A percentile compares a stretch with the other conserved stretches of the same genome.
These are phyloP conservation scores for Eupithecia subfuscata DNA, from an alignment of 2,888 invertebrate genomes.

Conservation along the genomic window DNA sequence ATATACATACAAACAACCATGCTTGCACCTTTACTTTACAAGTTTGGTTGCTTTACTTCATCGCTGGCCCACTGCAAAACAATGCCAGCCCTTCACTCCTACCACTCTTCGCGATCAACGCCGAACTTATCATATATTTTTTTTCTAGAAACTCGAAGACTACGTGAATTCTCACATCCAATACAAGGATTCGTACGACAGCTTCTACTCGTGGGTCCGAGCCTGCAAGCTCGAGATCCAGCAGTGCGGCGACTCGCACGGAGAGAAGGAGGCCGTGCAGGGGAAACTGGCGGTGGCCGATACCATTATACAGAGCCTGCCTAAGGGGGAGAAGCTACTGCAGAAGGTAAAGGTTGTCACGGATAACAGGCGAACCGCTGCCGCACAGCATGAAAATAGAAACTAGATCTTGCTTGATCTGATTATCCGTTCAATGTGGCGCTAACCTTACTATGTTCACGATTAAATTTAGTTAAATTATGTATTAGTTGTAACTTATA, in stretches of 20 bases:
- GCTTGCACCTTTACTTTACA: background rate
- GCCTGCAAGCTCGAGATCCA: slow-evolving; percentile 92
- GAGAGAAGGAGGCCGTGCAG: slow-evolving; percentile 91
- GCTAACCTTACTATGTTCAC: no score
- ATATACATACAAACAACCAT: background rate
- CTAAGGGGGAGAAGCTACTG: slow-evolving; percentile 89
- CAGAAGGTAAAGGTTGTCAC: slow-evolving; percentile 21
- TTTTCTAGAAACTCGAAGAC: slow-evolving; percentile 87
- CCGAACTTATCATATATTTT: background rate
- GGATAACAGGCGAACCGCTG: background rate
- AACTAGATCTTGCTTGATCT: no score
- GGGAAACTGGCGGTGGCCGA: slow-evolving; percentile 90
- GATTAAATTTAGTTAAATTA: no score
- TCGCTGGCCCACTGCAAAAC: background rate
- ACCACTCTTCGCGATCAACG: background rate
- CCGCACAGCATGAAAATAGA: background rate
- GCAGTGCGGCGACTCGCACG: slow-evolving; percentile 93
- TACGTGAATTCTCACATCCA: slow-evolving; percentile 94
- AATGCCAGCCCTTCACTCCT: background rate
- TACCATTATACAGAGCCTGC: slow-evolving; percentile 87
- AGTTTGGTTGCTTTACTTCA: background rate
- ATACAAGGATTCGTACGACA: slow-evolving; percentile 92
- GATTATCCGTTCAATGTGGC: no score
- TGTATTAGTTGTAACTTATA: no score
- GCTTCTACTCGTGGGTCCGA: slow-evolving; percentile 93